Percentiles rank a stretch among this genome's conserved stretches.
Evolutionary conservation across 2,888 invertebrate species (phyloP).

Genomic region (Drosophila meridionalis): DNA sequence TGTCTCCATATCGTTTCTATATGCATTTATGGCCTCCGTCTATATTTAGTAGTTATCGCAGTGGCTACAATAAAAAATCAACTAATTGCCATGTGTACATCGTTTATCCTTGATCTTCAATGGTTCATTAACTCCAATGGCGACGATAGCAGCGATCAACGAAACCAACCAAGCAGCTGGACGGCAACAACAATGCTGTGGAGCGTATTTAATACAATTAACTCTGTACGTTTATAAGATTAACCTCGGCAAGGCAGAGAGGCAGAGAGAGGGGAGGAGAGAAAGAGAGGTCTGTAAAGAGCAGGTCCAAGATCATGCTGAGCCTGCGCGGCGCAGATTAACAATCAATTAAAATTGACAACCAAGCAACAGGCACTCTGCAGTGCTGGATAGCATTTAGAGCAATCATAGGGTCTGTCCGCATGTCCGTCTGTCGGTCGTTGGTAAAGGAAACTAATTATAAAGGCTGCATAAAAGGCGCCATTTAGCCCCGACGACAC

Average conservation of each 20-base stretch:
- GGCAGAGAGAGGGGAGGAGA: neutral
- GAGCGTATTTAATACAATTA: slow-evolving; percentile 80
- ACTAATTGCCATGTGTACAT: slow-evolving; percentile 75
- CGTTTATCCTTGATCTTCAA: slow-evolving; percentile 80
- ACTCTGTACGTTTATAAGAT: slow-evolving; percentile 77
- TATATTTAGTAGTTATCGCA: slow-evolving; percentile 78
- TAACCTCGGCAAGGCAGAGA: slow-evolving; percentile 55
- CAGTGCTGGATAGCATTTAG: slow-evolving; percentile 16
- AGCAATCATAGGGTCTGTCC: slow-evolving; percentile 31
- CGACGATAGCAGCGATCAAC: slow-evolving; percentile 44
- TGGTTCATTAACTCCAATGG: slow-evolving; percentile 80
- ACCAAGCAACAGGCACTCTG: slow-evolving; percentile 48
- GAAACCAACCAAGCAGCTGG: slow-evolving; percentile 13
- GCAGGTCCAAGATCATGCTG: slow-evolving; percentile 56
- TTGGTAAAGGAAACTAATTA: slow-evolving; percentile 68
- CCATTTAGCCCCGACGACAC: slow-evolving; percentile 73
- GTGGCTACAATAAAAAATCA: slow-evolving; percentile 61
- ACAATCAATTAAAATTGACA: slow-evolving; percentile 84
- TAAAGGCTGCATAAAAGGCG: slow-evolving; percentile 75
- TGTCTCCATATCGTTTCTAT: slow-evolving; percentile 30
- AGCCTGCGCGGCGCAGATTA: slow-evolving; percentile 76
- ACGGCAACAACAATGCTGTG: slow-evolving; percentile 57
- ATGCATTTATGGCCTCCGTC: slow-evolving; percentile 55
- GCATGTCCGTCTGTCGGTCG: neutral
- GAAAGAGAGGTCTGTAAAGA: neutral